Evolutionary conservation across 2,797 vertebrate species (phyloP).

Genomic region (Oryzias dopingdopingensis): DNA sequence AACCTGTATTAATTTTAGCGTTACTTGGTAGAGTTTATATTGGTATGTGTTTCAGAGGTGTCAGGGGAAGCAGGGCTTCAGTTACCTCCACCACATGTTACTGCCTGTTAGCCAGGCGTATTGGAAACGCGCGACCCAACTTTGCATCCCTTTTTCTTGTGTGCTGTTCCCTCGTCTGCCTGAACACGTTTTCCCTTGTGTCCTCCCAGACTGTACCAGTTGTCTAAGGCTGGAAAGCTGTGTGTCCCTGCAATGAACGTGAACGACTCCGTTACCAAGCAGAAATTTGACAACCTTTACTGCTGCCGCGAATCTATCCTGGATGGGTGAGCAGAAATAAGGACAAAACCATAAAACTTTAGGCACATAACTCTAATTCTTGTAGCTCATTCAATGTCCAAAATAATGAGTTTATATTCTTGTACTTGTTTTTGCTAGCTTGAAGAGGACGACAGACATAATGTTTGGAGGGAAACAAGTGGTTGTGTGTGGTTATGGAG

Average conservation of each 20-base stretch:
- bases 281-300: constrained; percentile 99
- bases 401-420: constrained; percentile 17
- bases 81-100: too few species aligned
- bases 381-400: constrained; percentile 1
- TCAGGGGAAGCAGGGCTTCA: too few species aligned
- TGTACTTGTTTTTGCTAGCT: constrained; percentile 73
- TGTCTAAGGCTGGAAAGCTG: constrained; percentile 96
- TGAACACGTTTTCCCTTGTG: constrained; percentile 35
- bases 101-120: constrained; percentile 27
- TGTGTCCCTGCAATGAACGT: constrained; percentile 99
- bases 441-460: constrained; percentile 98
- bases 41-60: too few species aligned
- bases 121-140: constrained; percentile 25
- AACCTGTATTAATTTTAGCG: too few species aligned
- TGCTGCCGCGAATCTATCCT: constrained; percentile 98
- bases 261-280: constrained; percentile 98
- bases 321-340: constrained; percentile 85
- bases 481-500: constrained; percentile 97
- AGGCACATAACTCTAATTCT: neutral
- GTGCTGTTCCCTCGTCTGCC: constrained; percentile 2
- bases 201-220: constrained; percentile 89
- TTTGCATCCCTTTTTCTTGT: constrained; percentile 15
- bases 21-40: too few species aligned
- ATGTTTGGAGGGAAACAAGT: constrained; percentile 99
- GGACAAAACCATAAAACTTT: neutral